Evolutionary conservation across 2,797 vertebrate genomes (phyloP).

Genomic region (Thaleichthys pacificus): DNA sequence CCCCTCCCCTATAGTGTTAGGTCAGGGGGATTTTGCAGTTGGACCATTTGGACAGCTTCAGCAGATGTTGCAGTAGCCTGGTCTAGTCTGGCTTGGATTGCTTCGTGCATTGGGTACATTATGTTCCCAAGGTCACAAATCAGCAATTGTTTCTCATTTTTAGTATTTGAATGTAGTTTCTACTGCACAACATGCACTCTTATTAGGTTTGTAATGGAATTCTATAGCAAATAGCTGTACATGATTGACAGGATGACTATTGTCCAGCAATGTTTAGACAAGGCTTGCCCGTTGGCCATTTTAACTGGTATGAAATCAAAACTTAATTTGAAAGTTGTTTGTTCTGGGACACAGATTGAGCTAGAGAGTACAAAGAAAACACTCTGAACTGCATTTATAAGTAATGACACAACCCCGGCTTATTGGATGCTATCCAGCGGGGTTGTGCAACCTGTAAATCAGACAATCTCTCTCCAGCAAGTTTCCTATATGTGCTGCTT

Average conservation of each 20-base stretch:
- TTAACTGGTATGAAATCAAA: no score
- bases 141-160: neutral
- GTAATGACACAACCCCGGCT: neutral
- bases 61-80: neutral
- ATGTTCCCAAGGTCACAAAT: neutral
- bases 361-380: no score
- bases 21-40: neutral
- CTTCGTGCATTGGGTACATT: neutral
- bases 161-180: neutral
- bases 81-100: neutral
- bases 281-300: no score
- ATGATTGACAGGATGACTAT: no score
- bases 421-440: slow-evolving; percentile 8
- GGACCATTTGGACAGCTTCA: neutral
- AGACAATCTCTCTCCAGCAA: neutral
- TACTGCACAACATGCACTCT: no score
- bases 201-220: no score
- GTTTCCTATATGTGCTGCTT: slow-evolving; percentile 5
- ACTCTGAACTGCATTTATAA: neutral
- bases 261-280: no score
- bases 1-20: neutral
- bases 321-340: no score
- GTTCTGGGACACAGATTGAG: no score
- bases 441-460: slow-evolving; percentile 12
- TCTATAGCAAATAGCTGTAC: no score